These are phyloP conservation scores for Dorcus parallelipipedus DNA, from an alignment of 2,888 invertebrate genomes.

Conservation along the genomic window DNA sequence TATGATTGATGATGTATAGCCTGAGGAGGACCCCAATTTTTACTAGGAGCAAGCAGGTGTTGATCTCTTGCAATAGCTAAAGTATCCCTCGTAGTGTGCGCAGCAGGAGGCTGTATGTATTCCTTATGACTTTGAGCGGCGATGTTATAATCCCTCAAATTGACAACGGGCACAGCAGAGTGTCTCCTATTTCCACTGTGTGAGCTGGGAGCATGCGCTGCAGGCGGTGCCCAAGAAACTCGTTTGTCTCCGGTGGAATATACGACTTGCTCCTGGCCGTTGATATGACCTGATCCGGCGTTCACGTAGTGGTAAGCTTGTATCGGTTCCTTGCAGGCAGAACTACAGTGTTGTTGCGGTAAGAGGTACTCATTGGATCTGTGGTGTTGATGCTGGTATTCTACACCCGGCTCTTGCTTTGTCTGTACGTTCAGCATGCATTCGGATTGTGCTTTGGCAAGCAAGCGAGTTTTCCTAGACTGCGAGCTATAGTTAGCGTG, in stretches of 20 bases:
- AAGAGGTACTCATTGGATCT: slow-evolving; percentile 40
- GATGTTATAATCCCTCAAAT: slow-evolving; percentile 45
- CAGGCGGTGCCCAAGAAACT: slow-evolving; percentile 57
- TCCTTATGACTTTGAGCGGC: slow-evolving; percentile 53
- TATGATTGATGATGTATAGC: slow-evolving; percentile 50
- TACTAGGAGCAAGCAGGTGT: slow-evolving; percentile 56
- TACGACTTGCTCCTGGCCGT: slow-evolving; percentile 20
- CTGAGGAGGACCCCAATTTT: slow-evolving; percentile 50
- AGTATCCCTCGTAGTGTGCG: slow-evolving; percentile 54
- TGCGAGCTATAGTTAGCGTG: slow-evolving; percentile 56
- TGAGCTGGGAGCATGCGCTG: slow-evolving; percentile 48
- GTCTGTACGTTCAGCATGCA: slow-evolving; percentile 61
- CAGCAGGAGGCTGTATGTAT: slow-evolving; percentile 57
- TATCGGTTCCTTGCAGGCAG: slow-evolving; percentile 52
- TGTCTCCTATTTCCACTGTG: slow-evolving; percentile 43
- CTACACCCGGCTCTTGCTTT: slow-evolving; percentile 59
- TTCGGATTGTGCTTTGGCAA: slow-evolving; percentile 83
- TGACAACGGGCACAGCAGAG: slow-evolving; percentile 47
- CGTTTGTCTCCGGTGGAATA: slow-evolving; percentile 49
- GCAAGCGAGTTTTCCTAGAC: slow-evolving; percentile 83
- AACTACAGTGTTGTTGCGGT: slow-evolving; percentile 40
- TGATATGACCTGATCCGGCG: slow-evolving; percentile 45
- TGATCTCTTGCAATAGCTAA: slow-evolving; percentile 51
- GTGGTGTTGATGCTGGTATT: slow-evolving; percentile 46
- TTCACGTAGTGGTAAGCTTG: slow-evolving; percentile 49